Conservation (phyloP, 2,888 invertebrate genomes). For the Ochropacha duplaris region DNA sequence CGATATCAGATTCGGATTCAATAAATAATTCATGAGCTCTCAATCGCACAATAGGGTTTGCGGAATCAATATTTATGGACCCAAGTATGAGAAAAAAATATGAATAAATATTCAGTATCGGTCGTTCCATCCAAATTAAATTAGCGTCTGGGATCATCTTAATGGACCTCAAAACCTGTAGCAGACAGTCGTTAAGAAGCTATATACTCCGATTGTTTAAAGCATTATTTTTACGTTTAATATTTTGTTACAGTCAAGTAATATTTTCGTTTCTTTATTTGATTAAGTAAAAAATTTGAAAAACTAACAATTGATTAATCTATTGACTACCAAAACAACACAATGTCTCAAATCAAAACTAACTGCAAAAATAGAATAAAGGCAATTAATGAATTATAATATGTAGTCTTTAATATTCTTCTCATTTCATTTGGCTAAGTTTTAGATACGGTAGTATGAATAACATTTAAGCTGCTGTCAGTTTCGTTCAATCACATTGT, state of each 20-base stretch:
- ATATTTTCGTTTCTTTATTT: constrained; percentile 2
- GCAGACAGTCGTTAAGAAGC: background rate
- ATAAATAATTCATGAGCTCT: constrained; percentile 71
- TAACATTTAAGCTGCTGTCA: background rate
- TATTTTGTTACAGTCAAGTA: background rate
- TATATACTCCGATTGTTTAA: background rate
- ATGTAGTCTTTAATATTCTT: no score
- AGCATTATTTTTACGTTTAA: background rate
- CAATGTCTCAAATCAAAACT: no score
- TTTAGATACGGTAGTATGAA: background rate
- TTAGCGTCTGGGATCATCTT: constrained; percentile 10
- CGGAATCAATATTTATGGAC: constrained; percentile 62
- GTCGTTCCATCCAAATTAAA: constrained; percentile 20
- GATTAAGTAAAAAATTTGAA: constrained; percentile 23
- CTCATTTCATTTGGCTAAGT: background rate
- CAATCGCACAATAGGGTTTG: constrained; percentile 65
- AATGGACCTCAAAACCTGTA: constrained; percentile 13
- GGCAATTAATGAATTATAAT: no score
- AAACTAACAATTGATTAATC: background rate
- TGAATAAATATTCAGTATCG: constrained; percentile 29
- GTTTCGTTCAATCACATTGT: background rate
- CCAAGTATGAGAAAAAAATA: constrained; percentile 43
- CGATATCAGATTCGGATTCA: constrained; percentile 62
- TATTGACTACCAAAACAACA: no score
- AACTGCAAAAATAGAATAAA: no score